These are phyloP conservation scores for Drymonia ruficornis DNA, from an alignment of 2,888 invertebrate species.

Conservation along the genomic window DNA sequence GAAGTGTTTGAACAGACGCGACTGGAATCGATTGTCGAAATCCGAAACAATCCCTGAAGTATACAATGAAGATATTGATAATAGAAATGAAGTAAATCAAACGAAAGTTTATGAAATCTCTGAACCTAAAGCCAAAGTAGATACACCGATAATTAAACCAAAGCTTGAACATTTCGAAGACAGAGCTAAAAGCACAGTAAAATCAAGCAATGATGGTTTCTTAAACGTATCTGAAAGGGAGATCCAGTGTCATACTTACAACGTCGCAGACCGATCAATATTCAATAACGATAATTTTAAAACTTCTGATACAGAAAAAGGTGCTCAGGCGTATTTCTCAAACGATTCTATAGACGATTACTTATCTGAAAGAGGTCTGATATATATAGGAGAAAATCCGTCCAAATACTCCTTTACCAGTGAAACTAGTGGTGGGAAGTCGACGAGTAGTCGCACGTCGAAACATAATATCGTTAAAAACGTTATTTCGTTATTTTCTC, in stretches of 20 bases:
- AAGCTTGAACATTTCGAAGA: conserved; percentile 29
- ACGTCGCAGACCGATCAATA: conserved; percentile 26
- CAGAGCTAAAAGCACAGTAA: conserved; percentile 12
- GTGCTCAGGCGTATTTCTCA: conserved; percentile 64
- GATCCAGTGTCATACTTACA: conserved; percentile 60
- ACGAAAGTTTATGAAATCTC: neutral
- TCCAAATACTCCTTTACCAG: conserved; percentile 58
- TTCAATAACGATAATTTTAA: neutral
- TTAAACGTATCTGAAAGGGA: conserved; percentile 56
- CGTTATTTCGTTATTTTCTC: conserved; percentile 54
- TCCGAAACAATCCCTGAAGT: conserved; percentile 51
- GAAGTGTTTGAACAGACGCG: conserved; percentile 69
- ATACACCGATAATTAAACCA: conserved; percentile 17
- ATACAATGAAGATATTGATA: conserved; percentile 47
- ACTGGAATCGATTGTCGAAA: conserved; percentile 60
- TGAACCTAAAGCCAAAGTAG: neutral
- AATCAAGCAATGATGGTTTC: neutral
- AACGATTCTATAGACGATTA: conserved; percentile 74
- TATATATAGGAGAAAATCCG: conserved; percentile 55
- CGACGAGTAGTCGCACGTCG: conserved; percentile 63
- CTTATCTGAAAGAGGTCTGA: conserved; percentile 62
- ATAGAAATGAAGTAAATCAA: conserved; percentile 2
- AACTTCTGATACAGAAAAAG: conserved; percentile 53
- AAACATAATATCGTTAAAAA: conserved; percentile 64
- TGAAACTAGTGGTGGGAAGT: conserved; percentile 43